phyloP scores from a whole-genome alignment of 1,140 invertebrate species.

The Psix sp. region DNA sequence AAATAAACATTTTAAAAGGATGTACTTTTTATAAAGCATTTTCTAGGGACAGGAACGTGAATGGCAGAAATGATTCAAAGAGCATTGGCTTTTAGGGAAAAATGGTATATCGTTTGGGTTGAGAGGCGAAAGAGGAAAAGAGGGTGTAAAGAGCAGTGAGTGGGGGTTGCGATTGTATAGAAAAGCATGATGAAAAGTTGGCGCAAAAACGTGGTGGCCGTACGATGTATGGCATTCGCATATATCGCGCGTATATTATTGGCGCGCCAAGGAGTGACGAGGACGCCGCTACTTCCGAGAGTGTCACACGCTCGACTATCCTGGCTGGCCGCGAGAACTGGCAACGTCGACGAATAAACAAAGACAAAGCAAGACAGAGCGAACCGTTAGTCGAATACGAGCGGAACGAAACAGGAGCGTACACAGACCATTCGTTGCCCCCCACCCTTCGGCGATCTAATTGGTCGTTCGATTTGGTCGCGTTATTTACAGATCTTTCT shows the following conservation, averaged over 20 bases:
- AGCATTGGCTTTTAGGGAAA: too few species aligned
- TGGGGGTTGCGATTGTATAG: slow-evolving; percentile 4
- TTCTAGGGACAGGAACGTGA: too few species aligned
- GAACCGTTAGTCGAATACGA: slow-evolving; percentile 64
- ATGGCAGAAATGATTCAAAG: too few species aligned
- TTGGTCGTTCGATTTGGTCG: neutral
- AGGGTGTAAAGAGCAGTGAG: neutral
- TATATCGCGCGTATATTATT: slow-evolving; percentile 47
- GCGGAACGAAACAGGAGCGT: slow-evolving; percentile 59
- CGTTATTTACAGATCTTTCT: neutral
- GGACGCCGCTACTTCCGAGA: slow-evolving; percentile 39
- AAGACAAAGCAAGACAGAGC: slow-evolving; percentile 48
- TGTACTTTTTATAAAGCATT: too few species aligned
- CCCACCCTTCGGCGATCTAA: neutral
- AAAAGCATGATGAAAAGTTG: slow-evolving; percentile 37
- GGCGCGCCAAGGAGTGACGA: slow-evolving; percentile 29
- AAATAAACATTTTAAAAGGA: too few species aligned
- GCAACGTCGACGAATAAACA: slow-evolving; percentile 36
- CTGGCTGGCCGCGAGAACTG: slow-evolving; percentile 30
- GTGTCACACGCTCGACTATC: slow-evolving; percentile 28
- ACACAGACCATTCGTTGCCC: slow-evolving; percentile 19
- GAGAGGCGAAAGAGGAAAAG: slow-evolving; percentile 1
- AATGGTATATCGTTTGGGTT: too few species aligned
- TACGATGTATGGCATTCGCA: slow-evolving; percentile 34
- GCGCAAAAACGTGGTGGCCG: slow-evolving; percentile 31